These are phyloP conservation scores for Philantomba maxwellii DNA, from an alignment of 2,113 vertebrate species.

Conservation along the genomic window DNA sequence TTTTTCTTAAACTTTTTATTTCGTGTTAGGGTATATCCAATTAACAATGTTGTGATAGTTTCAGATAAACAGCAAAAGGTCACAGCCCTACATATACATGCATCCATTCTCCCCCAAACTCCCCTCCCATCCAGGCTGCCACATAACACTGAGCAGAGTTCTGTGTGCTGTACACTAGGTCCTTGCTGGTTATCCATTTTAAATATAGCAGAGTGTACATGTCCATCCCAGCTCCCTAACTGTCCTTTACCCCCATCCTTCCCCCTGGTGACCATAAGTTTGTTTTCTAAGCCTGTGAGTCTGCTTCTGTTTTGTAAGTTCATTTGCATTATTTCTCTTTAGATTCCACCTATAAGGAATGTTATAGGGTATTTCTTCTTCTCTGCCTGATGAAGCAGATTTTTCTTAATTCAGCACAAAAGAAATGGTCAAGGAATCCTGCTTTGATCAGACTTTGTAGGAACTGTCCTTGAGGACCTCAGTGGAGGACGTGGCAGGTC, in stretches of 20 bases:
- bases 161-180: neutral
- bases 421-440: neutral
- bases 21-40: neutral
- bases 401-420: neutral
- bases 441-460: neutral
- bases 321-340: neutral
- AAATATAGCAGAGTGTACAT: neutral
- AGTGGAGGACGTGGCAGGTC: neutral
- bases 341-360: neutral
- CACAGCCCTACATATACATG: neutral
- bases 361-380: neutral
- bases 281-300: neutral
- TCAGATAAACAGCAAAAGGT: neutral
- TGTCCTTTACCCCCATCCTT: neutral
- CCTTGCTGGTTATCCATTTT: neutral
- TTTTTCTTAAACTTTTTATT: neutral
- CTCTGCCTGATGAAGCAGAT: neutral
- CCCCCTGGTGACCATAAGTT: neutral
- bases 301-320: neutral
- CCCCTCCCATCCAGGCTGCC: neutral
- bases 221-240: neutral
- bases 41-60: neutral
- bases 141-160: neutral
- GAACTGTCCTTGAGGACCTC: neutral
- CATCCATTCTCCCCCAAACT: neutral